Evolutionary conservation across 1,140 invertebrate genomes (phyloP).

Genomic region (Helicoverpa zea): DNA sequence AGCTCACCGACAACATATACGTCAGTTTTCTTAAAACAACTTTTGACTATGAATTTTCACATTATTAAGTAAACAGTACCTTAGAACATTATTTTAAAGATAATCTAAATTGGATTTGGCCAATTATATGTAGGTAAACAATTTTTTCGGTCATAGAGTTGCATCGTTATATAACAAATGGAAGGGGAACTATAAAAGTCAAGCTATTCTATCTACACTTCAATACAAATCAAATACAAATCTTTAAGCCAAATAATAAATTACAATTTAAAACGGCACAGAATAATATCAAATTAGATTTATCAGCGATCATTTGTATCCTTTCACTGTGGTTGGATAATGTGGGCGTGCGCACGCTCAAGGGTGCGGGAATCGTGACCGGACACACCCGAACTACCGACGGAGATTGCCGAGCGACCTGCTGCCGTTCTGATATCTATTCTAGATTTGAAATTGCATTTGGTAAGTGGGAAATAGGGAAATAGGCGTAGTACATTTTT

Average conservation of each 20-base stretch:
- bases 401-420: conserved; percentile 32
- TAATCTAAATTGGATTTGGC: no score
- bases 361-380: conserved; percentile 42
- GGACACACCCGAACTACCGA: conserved; percentile 40
- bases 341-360: conserved; percentile 37
- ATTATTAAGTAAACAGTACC: no score
- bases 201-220: no score
- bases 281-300: conserved; percentile 38
- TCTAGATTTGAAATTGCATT: conserved; percentile 20
- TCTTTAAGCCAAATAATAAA: not conserved
- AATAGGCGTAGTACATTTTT: not conserved
- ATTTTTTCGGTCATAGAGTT: no score
- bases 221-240: no score
- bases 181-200: no score
- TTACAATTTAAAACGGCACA: conserved; percentile 12
- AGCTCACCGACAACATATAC: no score
- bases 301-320: conserved; percentile 39
- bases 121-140: no score
- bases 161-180: no score
- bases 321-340: conserved; percentile 41
- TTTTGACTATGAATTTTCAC: no score
- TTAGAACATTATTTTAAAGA: no score
- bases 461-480: not conserved
- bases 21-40: no score
- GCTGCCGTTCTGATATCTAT: not conserved